A percentile compares a stretch with the other conserved stretches of the same genome.
phyloP scores from a whole-genome alignment of 2,113 vertebrate genomes.

The Platysternon megacephalum region DNA sequence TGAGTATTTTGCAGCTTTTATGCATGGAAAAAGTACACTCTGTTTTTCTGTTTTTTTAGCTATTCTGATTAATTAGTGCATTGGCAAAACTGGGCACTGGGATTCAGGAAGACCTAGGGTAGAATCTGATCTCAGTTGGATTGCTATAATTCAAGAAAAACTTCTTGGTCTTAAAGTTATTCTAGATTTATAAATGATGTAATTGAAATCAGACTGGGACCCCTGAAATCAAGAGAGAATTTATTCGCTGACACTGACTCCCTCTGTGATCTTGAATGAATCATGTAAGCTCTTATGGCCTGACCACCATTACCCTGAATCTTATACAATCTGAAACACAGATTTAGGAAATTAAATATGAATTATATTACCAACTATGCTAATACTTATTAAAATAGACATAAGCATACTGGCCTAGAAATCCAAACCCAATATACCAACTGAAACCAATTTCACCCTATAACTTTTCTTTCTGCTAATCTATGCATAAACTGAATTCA shows the following conservation, averaged over 20 bases:
- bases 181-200: neutral
- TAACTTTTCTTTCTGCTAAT: neutral
- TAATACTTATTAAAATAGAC: too few species aligned
- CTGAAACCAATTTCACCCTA: neutral
- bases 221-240: neutral
- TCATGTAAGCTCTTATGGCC: neutral
- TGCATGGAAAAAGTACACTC: neutral
- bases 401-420: neutral
- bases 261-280: neutral
- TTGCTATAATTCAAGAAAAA: neutral
- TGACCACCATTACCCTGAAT: neutral
- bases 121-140: neutral
- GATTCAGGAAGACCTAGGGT: neutral
- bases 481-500: neutral
- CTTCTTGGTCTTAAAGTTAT: neutral
- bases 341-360: too few species aligned
- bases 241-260: neutral
- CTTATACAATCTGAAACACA: too few species aligned
- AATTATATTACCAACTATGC: too few species aligned
- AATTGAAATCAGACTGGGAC: neutral
- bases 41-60: neutral
- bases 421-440: neutral
- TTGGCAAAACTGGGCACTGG: neutral
- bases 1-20: constrained; percentile 7
- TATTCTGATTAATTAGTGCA: neutral